Base-by-base conservation (phyloP, 2,113 vertebrate genomes). In the Equus przewalskii region DNA sequence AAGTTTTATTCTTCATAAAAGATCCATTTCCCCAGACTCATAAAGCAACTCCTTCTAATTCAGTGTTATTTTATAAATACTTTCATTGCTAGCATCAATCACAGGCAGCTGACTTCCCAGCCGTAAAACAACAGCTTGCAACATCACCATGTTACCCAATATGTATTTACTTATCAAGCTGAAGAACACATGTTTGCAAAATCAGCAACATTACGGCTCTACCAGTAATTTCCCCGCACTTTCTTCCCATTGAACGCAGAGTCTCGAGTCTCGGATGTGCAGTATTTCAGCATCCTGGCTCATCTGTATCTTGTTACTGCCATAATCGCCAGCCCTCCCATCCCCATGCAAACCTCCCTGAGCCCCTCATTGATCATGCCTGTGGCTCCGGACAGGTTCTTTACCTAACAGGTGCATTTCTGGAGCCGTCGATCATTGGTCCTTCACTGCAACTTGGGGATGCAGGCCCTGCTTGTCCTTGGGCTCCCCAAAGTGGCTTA, bases 1-100 rank as follows among this genome's bases (percentile, higher is more conserved):
- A 98, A 98, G 96, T 98, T 99, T 98, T 98, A 98, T 98, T 99
- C 98, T 98, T 98, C 98, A 98, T 98, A 97, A 99, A 99, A 98
- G 92, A 98, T 98, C 98, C 97, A 98, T 98, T 98, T 98, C 97
- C 98, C 97, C 94, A 95, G 94, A 90, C 98, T 97, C 98, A 86
- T 98, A 99, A 98, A 98, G 97, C 44, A 69, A 95, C 98, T 98
- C 60, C 89, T 96, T 97, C 98, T 98, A 98, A 98, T 98, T 99
- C 98, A 89, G 96, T 96, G 98, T 97, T 97, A 91, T 98, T 98
- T 98, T 97, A 98, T 98, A 98, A 99, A 98, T 97, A 91, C 98
- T 98, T 98, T 97, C 98, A 98, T 97, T 93, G 95, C 97, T 83
- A 79, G 91, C 98, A 98, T 99, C 98, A 97, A 97, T 98, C 98